Conservation (phyloP, 2,113 vertebrate species). For the Melanerpes formicivorus region DNA sequence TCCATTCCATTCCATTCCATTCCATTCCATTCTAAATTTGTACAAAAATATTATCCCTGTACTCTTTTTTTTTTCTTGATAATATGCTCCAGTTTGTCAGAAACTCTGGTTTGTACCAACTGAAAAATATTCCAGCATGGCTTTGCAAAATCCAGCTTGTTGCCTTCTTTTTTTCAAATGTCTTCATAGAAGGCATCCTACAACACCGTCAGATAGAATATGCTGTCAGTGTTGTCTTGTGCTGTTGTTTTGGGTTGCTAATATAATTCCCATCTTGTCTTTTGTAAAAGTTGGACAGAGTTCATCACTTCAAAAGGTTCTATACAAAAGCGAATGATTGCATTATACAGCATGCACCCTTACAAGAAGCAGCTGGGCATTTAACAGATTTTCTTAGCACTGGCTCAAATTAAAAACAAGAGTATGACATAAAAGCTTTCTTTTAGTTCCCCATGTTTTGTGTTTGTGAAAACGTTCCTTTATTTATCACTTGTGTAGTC, state of each 20-base stretch:
- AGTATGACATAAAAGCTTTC: background rate
- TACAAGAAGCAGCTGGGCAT: background rate
- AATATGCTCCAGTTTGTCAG: background rate
- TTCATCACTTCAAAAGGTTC: background rate
- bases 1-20: too few relatives aligned
- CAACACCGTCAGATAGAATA: background rate
- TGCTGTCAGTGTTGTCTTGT: background rate
- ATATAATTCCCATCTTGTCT: background rate
- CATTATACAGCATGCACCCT: background rate
- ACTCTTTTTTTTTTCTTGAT: background rate
- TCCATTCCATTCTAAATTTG: too few relatives aligned
- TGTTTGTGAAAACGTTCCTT: constrained; percentile 11
- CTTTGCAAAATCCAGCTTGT: background rate
- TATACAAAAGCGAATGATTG: background rate
- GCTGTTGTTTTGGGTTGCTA: background rate
- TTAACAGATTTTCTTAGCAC: background rate
- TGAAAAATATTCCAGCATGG: background rate
- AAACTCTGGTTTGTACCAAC: background rate
- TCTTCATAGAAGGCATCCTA: background rate
- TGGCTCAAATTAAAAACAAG: background rate
- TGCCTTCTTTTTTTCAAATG: background rate
- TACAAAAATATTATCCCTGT: background rate
- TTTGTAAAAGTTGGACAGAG: background rate
- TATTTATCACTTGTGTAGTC: background rate
- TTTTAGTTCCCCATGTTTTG: background rate